Conservation (phyloP, 2,888 invertebrate genomes). For the Spilarctia lutea region DNA sequence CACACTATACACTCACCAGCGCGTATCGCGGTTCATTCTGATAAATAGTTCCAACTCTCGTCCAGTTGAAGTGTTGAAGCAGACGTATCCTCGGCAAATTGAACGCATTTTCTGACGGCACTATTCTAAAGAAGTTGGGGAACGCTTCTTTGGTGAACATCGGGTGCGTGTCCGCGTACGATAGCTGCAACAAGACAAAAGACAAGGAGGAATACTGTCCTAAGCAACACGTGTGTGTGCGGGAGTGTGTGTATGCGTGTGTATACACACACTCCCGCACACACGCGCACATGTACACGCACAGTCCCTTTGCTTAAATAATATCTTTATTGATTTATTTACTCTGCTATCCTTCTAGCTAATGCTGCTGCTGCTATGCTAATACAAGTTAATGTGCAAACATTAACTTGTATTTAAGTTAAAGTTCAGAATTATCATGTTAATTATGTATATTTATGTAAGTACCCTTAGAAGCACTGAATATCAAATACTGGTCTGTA, state of each 20-base stretch:
- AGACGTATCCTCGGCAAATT: conserved; percentile 96
- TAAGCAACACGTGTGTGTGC: conserved; percentile 8
- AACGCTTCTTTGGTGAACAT: conserved; percentile 98
- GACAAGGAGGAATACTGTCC: conserved; percentile 39
- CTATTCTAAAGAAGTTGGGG: conserved; percentile 98
- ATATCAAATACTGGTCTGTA: background rate
- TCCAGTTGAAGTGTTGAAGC: conserved; percentile 98
- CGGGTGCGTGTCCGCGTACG: conserved; percentile 99
- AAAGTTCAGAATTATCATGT: background rate
- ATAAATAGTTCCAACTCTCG: conserved; percentile 97
- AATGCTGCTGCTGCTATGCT: too few relatives aligned
- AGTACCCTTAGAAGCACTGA: background rate
- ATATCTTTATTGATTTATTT: background rate
- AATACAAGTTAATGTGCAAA: too few relatives aligned
- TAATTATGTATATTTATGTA: background rate
- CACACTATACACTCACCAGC: conserved; percentile 86
- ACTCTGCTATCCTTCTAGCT: background rate
- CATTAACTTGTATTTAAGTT: background rate
- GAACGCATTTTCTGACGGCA: conserved; percentile 98
- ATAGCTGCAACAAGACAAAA: conserved; percentile 88
- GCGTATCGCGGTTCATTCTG: conserved; percentile 98
- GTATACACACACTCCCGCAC: conserved; percentile 3
- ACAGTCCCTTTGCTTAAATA: background rate
- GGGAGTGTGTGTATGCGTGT: too few relatives aligned
- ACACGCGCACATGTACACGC: background rate